A percentile compares a stretch with the other conserved stretches of the same genome.
Evolutionary conservation across 1,140 invertebrate species (phyloP).

Genomic region (Drosophila kikkawai): DNA sequence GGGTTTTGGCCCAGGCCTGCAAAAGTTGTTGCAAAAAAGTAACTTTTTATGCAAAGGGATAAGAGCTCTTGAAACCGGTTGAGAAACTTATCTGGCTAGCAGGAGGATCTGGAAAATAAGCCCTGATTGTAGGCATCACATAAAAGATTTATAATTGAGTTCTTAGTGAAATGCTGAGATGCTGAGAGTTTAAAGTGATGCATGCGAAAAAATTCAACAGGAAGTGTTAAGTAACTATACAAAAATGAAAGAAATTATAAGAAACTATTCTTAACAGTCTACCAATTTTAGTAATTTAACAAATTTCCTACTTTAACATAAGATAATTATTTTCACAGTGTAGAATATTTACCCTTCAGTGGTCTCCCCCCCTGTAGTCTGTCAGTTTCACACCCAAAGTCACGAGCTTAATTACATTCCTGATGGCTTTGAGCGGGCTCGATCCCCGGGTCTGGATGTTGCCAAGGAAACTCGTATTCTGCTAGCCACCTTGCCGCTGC

Average conservation of each 20-base stretch:
- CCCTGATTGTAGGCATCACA: constrained; percentile 2
- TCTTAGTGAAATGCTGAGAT: constrained; percentile 2
- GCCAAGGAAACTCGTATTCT: constrained; percentile 39
- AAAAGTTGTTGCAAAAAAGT: constrained; percentile 51
- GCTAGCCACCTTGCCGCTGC: constrained; percentile 31
- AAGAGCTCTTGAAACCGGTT: constrained; percentile 28
- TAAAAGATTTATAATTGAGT: constrained; percentile 43
- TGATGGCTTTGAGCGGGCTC: constrained; percentile 39
- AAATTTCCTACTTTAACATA: background rate
- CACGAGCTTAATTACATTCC: constrained; percentile 72
- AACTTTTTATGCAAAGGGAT: constrained; percentile 22
- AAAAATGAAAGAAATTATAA: background rate
- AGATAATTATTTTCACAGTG: background rate
- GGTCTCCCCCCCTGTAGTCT: background rate
- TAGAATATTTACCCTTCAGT: background rate
- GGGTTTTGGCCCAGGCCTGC: background rate
- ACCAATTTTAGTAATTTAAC: background rate
- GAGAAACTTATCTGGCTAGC: constrained; percentile 23
- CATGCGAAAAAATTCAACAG: background rate
- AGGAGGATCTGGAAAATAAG: constrained; percentile 17
- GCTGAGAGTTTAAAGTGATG: background rate
- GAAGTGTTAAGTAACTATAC: background rate
- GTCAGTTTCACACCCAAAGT: constrained; percentile 52
- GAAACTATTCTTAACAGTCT: background rate
- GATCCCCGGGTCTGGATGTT: constrained; percentile 39